These are phyloP conservation scores for Hoplostethus atlanticus DNA, from an alignment of 2,797 vertebrate genomes.

Conservation along the genomic window DNA sequence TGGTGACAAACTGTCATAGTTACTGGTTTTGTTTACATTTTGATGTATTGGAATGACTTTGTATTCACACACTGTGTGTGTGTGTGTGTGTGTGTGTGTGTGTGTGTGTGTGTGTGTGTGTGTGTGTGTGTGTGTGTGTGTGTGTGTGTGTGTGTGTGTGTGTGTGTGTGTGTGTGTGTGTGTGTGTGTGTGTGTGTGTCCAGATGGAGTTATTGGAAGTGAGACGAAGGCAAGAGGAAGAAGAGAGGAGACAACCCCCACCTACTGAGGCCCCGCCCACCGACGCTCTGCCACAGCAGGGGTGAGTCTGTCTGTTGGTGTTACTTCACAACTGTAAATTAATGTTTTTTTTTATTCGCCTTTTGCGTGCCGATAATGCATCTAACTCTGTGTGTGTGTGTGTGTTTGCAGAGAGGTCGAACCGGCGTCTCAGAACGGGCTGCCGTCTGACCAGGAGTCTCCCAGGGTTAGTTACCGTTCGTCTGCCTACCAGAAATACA, in stretches of 20 bases:
- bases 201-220: conserved; percentile 97
- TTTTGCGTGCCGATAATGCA: neutral
- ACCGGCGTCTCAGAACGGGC: conserved; percentile 91
- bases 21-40: too few species aligned
- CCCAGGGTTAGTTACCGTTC: conserved; percentile 99
- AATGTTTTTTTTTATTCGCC: too few species aligned
- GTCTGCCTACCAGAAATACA: conserved; percentile 96
- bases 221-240: conserved; percentile 94
- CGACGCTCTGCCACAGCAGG: conserved; percentile 86
- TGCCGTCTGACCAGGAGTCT: conserved; percentile 94
- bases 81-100: conserved; percentile 15
- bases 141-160: conserved; percentile 20
- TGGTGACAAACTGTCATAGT: too few species aligned
- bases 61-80: too few species aligned
- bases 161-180: conserved; percentile 15
- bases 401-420: conserved; percentile 88
- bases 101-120: conserved; percentile 20
- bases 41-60: too few species aligned
- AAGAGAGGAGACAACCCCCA: conserved; percentile 91
- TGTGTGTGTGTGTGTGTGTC: conserved; percentile 9
- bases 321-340: too few species aligned
- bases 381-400: conserved; percentile 11
- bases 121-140: conserved; percentile 15
- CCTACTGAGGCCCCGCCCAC: conserved; percentile 84
- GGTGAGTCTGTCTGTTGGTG: conserved; percentile 75